Evolutionary conservation across 2,113 vertebrate genomes (phyloP).

Genomic region (Rhinogobius similis): DNA sequence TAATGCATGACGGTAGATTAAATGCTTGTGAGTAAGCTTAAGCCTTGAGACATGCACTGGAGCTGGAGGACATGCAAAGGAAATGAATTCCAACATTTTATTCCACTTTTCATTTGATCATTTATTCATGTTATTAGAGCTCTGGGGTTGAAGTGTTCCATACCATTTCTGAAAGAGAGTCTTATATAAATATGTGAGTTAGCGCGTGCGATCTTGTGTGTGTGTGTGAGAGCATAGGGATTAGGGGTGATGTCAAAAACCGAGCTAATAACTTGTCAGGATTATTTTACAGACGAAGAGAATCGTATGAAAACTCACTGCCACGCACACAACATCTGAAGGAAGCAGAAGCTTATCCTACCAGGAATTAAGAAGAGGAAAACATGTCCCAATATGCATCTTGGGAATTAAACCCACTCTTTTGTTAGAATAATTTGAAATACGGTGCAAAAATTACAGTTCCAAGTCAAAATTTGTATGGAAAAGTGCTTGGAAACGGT

Average conservation of each 20-base stretch:
- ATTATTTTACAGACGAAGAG: conserved; percentile 4
- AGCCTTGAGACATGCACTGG: neutral
- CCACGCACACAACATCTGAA: neutral
- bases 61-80: neutral
- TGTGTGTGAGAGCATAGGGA: neutral
- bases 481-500: no score
- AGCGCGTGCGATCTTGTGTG: neutral
- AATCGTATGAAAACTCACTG: conserved; percentile 2
- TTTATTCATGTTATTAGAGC: conserved; percentile 4
- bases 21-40: neutral
- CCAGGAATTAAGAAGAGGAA: neutral
- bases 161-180: conserved; percentile 6
- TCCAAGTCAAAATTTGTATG: no score
- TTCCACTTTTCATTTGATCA: conserved; percentile 6
- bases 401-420: neutral
- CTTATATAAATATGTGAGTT: conserved; percentile 2
- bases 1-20: conserved; percentile 15
- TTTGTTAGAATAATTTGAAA: no score
- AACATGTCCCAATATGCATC: neutral
- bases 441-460: neutral
- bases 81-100: neutral
- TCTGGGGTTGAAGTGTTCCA: conserved; percentile 4
- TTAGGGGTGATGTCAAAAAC: neutral
- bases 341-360: conserved; percentile 3
- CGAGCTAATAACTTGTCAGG: conserved; percentile 8